Base-by-base conservation (phyloP, 1,140 invertebrate genomes). In the Ostrea edulis region DNA sequence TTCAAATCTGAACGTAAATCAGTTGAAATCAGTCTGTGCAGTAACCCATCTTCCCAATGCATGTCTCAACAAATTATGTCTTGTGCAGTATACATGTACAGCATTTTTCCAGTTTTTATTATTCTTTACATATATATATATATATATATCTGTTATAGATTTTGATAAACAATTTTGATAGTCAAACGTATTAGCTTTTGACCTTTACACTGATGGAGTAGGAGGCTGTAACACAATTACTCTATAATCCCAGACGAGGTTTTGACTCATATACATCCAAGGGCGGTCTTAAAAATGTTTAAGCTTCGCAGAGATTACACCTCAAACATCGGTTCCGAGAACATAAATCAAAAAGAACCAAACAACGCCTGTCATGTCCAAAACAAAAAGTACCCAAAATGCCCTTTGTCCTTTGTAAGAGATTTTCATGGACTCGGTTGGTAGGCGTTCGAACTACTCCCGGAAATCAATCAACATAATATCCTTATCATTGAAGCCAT, bases 381-480 rank as follows among this genome's bases (percentile, higher is more conserved):
- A 11, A 77, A 35, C 11, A 71, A 77, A 35, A n/a, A 7, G 2
- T 17, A 20, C n/a, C 14, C 14, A 14, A 77, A 77, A 11, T 35
- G 22, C 12, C 25, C 22, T 14, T 29, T 25, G 25, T 77, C 68
- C 29, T 77, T 25, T 77, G 35, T 11, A 12, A 25, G 25, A 77
- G 68, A 77, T 77, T 25, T 35, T 77, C 25, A 12, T 35, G 68
- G 14, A 77, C 68, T 25, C 25, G 14, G 22, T 25, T 35, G 68
- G 68, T 77, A 77, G 68, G 68, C 68, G 68, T 77, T 77, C 35
- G 9, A 35, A 25, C 68, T 77, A 29, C 25, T 77, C 25, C 68
- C 68, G 68, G 68, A 77, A 77, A 77, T 77, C 68, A 77, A 77
- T 77, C 68, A 77, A 12, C 12, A 14, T 77, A 35, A 77, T 77